Conservation (phyloP, 2,113 vertebrate species). For the Pithys albifrons region DNA sequence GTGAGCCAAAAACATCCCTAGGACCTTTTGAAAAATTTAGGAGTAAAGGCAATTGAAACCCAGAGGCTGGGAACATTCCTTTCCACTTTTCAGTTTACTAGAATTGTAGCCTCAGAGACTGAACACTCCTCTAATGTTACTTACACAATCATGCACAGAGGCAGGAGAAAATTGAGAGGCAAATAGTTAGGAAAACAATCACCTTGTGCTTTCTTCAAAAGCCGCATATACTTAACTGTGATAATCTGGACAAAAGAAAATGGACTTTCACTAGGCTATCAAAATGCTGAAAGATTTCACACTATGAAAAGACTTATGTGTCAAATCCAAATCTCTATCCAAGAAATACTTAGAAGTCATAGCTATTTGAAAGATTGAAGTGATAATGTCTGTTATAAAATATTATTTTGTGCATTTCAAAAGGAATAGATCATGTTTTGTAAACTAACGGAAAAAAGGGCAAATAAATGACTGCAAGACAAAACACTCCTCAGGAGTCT, state of each 20-base stretch:
- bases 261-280: background rate
- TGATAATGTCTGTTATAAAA: background rate
- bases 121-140: conserved; percentile 26
- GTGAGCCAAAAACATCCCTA: background rate
- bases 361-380: background rate
- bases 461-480: background rate
- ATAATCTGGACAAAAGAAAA: conserved; percentile 1
- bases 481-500: background rate
- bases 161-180: conserved; percentile 11
- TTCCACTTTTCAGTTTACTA: conserved; percentile 29
- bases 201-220: conserved; percentile 3
- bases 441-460: background rate
- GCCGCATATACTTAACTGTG: background rate
- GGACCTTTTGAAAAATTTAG: background rate
- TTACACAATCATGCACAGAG: background rate
- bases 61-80: background rate
- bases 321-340: background rate
- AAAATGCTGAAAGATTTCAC: background rate
- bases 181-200: background rate
- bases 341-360: background rate
- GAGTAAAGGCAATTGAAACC: background rate
- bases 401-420: background rate
- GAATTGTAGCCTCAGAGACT: background rate
- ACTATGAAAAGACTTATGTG: background rate
- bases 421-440: background rate